A percentile compares a stretch with the other conserved stretches of the same genome.
Conservation (phyloP, 2,113 vertebrate species). For the Cariama cristata region DNA sequence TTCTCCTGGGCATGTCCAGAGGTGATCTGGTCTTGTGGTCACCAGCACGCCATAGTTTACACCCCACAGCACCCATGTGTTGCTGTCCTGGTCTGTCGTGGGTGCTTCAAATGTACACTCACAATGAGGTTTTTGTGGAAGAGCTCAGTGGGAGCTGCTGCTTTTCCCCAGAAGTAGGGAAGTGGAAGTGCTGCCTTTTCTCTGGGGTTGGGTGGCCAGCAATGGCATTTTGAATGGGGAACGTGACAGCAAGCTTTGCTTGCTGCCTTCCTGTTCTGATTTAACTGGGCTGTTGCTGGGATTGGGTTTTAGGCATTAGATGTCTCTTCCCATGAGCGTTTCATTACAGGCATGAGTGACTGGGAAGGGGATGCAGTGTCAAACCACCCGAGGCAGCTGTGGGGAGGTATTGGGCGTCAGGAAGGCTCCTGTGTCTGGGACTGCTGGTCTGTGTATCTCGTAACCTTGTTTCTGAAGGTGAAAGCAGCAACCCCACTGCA, state of each 20-base stretch:
- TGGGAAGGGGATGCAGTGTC: neutral
- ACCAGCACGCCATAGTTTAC: neutral
- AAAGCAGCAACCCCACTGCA: neutral
- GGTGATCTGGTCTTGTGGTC: neutral
- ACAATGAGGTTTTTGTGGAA: neutral
- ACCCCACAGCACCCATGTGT: rapidly evolving
- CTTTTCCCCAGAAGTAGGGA: neutral
- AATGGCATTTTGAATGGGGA: neutral
- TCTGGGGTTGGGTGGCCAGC: neutral
- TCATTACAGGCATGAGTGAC: neutral
- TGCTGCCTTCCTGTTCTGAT: neutral
- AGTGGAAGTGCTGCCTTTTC: neutral
- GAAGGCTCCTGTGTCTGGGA: neutral
- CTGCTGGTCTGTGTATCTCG: neutral
- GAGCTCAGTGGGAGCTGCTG: neutral
- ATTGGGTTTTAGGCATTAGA: neutral
- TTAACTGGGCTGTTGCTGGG: neutral
- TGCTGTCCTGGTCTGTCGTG: neutral
- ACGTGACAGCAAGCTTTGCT: neutral
- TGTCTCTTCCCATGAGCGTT: neutral
- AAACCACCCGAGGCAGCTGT: rapidly evolving
- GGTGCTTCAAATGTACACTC: neutral
- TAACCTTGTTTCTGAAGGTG: neutral
- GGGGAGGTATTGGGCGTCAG: neutral
- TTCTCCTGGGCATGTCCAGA: neutral